A percentile compares a stretch with the other conserved stretches of the same genome.
phyloP scores from a whole-genome alignment of 2,113 vertebrate species.

The Rhynchomys soricoides region DNA sequence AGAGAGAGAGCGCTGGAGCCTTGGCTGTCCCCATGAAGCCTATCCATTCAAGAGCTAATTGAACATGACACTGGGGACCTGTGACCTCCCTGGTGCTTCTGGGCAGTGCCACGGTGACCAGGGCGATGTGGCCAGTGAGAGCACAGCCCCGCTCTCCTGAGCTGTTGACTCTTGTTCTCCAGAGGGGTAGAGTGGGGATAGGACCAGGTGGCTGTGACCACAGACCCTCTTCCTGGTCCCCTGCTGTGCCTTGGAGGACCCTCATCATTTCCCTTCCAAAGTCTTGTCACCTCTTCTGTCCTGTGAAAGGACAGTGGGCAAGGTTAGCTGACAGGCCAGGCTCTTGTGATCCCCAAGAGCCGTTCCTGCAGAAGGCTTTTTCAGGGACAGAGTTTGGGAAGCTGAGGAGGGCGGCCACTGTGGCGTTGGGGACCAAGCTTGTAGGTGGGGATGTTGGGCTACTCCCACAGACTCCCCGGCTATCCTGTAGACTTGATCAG shows the following conservation, averaged over 20 bases:
- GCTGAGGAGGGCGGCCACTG: fast-evolving
- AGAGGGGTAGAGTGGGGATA: background rate
- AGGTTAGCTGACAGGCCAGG: background rate
- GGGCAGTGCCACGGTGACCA: background rate
- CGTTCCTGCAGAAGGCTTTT: background rate
- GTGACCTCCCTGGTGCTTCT: background rate
- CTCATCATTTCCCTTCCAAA: background rate
- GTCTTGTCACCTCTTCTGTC: background rate
- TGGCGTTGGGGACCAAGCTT: background rate
- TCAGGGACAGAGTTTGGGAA: background rate
- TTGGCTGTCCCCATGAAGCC: background rate
- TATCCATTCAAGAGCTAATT: background rate
- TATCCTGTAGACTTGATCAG: background rate
- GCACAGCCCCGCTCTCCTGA: background rate
- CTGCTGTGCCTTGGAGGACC: background rate
- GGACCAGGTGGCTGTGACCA: no score
- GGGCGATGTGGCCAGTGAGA: background rate
- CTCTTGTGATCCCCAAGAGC: background rate
- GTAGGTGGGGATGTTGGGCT: background rate
- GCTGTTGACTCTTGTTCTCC: background rate
- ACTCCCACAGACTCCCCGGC: fast-evolving
- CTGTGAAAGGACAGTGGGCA: background rate
- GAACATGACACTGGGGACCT: background rate
- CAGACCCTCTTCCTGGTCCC: background rate
- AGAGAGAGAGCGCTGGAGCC: background rate